Conservation (phyloP, 2,113 vertebrate genomes). For the Neolamprologus modestus region DNA sequence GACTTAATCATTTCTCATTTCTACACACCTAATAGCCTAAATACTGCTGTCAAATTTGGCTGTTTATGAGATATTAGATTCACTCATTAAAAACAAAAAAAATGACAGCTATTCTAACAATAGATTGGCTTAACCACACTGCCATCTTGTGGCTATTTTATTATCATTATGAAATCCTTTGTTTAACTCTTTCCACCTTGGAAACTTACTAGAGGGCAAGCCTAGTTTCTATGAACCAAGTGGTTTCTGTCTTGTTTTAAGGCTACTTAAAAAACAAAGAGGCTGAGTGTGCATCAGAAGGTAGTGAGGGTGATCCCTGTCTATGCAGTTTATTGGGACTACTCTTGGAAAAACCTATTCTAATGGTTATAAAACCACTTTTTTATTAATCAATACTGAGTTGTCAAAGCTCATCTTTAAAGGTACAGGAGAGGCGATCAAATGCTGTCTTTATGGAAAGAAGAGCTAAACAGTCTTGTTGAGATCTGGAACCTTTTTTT, state of each 20-base stretch:
- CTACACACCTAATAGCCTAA: neutral
- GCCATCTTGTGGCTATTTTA: conserved; percentile 49
- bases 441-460: neutral
- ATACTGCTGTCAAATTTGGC: neutral
- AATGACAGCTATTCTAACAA: neutral
- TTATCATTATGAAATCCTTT: neutral
- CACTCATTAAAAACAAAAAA: neutral
- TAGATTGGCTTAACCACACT: neutral
- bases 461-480: neutral
- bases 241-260: neutral
- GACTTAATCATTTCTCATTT: neutral
- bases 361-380: neutral
- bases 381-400: neutral
- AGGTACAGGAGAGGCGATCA: neutral
- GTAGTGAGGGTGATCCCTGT: neutral
- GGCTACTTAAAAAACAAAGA: neutral
- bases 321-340: neutral
- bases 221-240: neutral
- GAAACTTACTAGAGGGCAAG: neutral
- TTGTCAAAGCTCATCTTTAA: neutral
- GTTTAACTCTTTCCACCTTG: neutral
- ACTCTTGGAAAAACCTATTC: neutral
- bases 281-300: neutral
- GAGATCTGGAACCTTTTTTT: neutral
- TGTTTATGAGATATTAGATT: neutral